These are phyloP conservation scores for Spea hammondii DNA, from an alignment of 2,797 vertebrate species.

Conservation along the genomic window DNA sequence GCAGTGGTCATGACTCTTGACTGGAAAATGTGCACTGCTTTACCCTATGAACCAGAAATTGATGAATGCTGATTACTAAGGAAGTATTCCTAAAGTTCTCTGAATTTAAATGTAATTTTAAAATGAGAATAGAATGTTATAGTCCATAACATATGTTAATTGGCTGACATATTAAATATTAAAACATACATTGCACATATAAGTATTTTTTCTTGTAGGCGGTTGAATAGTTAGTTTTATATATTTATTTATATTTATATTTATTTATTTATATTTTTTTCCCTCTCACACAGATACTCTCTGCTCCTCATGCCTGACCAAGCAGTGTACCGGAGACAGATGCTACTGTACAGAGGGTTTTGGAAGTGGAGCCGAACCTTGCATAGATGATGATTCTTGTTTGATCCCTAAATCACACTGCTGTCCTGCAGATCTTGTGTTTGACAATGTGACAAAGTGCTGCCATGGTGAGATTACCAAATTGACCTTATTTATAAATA, in stretches of 20 bases:
- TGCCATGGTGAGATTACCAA: constrained; percentile 20
- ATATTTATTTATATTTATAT: not conserved
- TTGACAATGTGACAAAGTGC: constrained; percentile 27
- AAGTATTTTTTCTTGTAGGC: too few species aligned
- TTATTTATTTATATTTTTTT: not conserved
- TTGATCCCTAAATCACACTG: constrained; percentile 11
- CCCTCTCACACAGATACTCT: constrained; percentile 5
- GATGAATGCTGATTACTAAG: too few species aligned
- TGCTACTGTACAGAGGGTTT: constrained; percentile 17
- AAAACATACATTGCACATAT: too few species aligned
- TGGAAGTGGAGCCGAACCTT: constrained; percentile 20
- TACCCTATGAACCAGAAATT: not conserved
- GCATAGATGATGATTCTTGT: constrained; percentile 19
- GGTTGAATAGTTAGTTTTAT: too few species aligned
- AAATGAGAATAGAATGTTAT: too few species aligned
- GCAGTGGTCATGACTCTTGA: too few species aligned
- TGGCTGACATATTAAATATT: too few species aligned
- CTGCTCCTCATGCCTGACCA: constrained; percentile 15
- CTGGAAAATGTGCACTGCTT: too few species aligned
- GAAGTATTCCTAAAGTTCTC: too few species aligned
- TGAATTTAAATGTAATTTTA: too few species aligned
- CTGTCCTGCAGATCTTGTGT: constrained; percentile 9
- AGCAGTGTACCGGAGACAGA: constrained; percentile 10
- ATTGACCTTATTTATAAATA: too few species aligned
- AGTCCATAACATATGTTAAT: too few species aligned